phyloP scores from a whole-genome alignment of 1,140 invertebrate species.

The Lepidostoma basale region DNA sequence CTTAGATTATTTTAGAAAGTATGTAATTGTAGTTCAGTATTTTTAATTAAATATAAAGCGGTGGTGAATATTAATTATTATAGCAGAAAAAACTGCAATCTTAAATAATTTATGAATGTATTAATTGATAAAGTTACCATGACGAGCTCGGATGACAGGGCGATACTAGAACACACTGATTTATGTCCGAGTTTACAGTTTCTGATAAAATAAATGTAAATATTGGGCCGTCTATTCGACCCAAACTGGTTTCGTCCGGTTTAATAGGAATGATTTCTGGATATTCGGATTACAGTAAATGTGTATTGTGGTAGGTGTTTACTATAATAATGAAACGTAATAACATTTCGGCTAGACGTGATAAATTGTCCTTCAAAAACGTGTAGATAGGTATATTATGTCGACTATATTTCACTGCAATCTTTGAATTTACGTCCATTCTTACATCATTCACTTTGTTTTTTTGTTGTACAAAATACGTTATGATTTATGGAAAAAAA shows the following conservation, averaged over 20 bases:
- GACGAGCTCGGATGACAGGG: neutral
- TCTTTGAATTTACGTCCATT: neutral
- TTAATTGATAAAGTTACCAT: too few relatives aligned
- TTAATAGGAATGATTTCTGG: neutral
- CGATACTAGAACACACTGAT: slow-evolving; percentile 5
- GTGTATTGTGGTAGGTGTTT: neutral
- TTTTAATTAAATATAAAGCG: too few relatives aligned
- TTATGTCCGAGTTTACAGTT: slow-evolving; percentile 16
- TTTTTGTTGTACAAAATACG: too few relatives aligned
- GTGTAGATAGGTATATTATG: neutral
- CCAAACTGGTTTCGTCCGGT: neutral
- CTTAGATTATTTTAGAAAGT: too few relatives aligned
- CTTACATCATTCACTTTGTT: too few relatives aligned
- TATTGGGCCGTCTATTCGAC: slow-evolving; percentile 1
- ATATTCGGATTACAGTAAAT: neutral
- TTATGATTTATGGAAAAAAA: too few relatives aligned
- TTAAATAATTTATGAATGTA: too few relatives aligned
- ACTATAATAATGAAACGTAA: neutral
- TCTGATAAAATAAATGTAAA: slow-evolving; percentile 17
- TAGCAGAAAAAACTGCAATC: too few relatives aligned
- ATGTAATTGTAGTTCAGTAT: too few relatives aligned
- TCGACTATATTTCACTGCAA: neutral
- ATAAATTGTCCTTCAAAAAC: neutral
- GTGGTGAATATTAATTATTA: too few relatives aligned
- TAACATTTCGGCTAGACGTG: neutral